Conservation (phyloP, 1,140 invertebrate genomes). For the Ptiloglossa arizonensis region DNA sequence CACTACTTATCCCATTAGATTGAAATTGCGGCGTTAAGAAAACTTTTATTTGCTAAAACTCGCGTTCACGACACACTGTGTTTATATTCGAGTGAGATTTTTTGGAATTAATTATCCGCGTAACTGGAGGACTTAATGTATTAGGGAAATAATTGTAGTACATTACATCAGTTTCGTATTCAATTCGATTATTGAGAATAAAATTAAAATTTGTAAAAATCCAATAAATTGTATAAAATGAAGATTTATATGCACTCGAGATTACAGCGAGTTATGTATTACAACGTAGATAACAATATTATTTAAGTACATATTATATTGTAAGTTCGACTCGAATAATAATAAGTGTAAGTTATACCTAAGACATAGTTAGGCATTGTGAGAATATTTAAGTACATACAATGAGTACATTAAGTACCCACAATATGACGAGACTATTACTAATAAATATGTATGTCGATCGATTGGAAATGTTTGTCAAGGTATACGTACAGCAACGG, state of each 20-base stretch:
- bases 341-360: background rate
- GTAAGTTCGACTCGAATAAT: background rate
- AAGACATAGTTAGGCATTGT: background rate
- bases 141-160: too few species aligned
- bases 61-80: too few species aligned
- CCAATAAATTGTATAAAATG: background rate
- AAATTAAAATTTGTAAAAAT: background rate
- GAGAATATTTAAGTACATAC: background rate
- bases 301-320: background rate
- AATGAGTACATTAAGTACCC: conserved; percentile 19
- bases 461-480: conserved; percentile 10
- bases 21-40: too few species aligned
- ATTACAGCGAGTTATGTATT: background rate
- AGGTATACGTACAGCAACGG: background rate
- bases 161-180: background rate
- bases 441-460: conserved; percentile 40
- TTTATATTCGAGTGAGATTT: too few species aligned
- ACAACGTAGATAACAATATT: too few species aligned
- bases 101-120: too few species aligned
- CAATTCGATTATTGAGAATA: background rate
- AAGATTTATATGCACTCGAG: background rate
- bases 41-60: too few species aligned
- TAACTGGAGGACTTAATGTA: too few species aligned
- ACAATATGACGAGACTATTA: conserved; percentile 33
- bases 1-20: too few species aligned